Conservation (phyloP, 2,888 invertebrate genomes). For the Chymomyza amoena region DNA sequence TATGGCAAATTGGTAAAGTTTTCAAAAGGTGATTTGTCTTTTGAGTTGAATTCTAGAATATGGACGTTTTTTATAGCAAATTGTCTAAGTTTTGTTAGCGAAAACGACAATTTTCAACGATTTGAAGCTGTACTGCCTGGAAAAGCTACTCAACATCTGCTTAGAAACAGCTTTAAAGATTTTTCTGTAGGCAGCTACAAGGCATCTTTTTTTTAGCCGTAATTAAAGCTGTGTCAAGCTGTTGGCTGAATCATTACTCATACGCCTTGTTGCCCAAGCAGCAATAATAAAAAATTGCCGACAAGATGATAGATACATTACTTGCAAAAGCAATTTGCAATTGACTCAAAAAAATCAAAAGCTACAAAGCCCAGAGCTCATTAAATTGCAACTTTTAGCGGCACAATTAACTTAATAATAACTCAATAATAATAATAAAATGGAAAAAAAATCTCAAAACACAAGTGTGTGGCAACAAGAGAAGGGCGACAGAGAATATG, state of each 20-base stretch:
- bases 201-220: conserved; percentile 35
- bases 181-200: neutral
- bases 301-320: conserved; percentile 17
- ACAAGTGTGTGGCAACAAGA: conserved; percentile 8
- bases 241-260: conserved; percentile 47
- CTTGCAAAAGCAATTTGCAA: conserved; percentile 51
- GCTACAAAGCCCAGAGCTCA: neutral
- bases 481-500: neutral
- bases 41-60: no score
- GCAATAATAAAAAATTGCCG: conserved; percentile 8
- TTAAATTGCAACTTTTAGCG: conserved; percentile 34
- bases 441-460: no score
- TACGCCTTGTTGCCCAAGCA: conserved; percentile 50
- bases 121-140: no score
- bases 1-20: neutral
- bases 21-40: neutral
- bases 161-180: no score
- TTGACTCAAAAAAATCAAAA: conserved; percentile 12
- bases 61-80: neutral
- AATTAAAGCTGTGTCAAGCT: neutral
- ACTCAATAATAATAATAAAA: neutral
- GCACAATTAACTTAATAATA: conserved; percentile 62
- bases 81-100: no score
- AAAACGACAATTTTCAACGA: no score
- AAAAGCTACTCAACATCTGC: no score